A percentile compares a stretch with the other conserved stretches of the same genome.
phyloP scores from a whole-genome alignment of 2,113 vertebrate species.

The Neodontobutis hainanensis region DNA sequence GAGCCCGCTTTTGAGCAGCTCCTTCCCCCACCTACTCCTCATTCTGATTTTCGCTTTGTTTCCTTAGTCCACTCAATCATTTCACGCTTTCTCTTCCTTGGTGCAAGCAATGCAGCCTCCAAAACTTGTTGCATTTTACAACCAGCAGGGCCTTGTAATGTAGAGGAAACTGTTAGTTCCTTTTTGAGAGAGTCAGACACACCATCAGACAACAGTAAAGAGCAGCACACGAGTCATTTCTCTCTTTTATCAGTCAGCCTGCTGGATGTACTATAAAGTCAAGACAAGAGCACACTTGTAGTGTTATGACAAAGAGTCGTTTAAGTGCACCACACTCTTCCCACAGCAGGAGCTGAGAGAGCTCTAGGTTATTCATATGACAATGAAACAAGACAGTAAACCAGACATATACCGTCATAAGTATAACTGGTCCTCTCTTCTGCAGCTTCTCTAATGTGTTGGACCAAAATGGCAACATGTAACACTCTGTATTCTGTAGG shows the following conservation, averaged over 20 bases:
- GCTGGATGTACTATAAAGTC: conserved; percentile 47
- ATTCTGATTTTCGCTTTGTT: background rate
- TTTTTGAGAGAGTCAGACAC: conserved; percentile 27
- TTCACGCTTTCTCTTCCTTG: background rate
- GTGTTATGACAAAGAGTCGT: conserved; percentile 52
- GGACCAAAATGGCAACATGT: conserved; percentile 38
- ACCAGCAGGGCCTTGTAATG: conserved; percentile 2
- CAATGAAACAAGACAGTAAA: background rate
- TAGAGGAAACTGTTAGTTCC: background rate
- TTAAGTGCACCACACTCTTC: conserved; percentile 23
- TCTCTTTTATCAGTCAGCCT: conserved; percentile 56
- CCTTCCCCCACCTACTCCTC: background rate
- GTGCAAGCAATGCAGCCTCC: conserved; percentile 10
- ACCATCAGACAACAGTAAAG: conserved; percentile 26
- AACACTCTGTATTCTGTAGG: conserved; percentile 13
- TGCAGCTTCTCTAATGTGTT: conserved; percentile 25
- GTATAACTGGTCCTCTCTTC: background rate
- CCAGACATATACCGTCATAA: background rate
- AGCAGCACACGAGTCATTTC: conserved; percentile 56
- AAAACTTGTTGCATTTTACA: background rate
- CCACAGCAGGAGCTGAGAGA: conserved; percentile 15
- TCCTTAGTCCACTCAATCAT: background rate
- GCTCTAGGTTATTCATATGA: background rate
- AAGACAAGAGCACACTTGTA: conserved; percentile 57
- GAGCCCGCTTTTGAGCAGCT: conserved; percentile 17